Evolutionary conservation across 2,797 vertebrate species (phyloP).

Genomic region (Pipistrellus kuhlii): DNA sequence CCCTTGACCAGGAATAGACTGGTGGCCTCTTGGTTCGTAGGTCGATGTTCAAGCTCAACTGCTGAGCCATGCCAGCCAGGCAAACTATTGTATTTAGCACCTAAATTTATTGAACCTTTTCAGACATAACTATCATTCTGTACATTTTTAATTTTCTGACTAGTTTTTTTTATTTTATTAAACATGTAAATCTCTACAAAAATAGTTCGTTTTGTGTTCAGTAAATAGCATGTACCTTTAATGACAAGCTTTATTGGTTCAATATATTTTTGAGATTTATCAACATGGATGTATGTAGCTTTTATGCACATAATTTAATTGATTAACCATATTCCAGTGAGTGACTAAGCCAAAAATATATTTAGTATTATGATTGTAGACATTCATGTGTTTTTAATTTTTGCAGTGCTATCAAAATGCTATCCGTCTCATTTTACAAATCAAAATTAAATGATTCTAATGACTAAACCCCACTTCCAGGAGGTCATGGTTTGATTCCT

Average conservation of each 20-base stretch:
- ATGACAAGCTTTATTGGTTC: not conserved
- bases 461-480: not conserved
- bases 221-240: not conserved
- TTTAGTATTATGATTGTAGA: not conserved
- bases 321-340: not conserved
- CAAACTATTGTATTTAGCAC: not conserved
- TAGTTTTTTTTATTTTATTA: constrained; percentile 13
- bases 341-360: not conserved
- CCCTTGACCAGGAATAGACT: too few species aligned
- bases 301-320: not conserved
- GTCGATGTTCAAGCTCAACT: too few species aligned
- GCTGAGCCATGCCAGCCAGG: too few species aligned
- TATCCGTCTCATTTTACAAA: not conserved
- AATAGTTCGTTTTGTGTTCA: not conserved
- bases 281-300: not conserved
- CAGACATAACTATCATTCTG: not conserved
- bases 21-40: too few species aligned
- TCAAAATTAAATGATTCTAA: not conserved
- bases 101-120: not conserved
- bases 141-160: not conserved
- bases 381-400: not conserved
- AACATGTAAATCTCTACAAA: not conserved
- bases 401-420: not conserved
- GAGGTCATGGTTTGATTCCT: too few species aligned
- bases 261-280: not conserved